Evolutionary conservation across 2,888 invertebrate species (phyloP).

Genomic region (Xanthorhoe designata): DNA sequence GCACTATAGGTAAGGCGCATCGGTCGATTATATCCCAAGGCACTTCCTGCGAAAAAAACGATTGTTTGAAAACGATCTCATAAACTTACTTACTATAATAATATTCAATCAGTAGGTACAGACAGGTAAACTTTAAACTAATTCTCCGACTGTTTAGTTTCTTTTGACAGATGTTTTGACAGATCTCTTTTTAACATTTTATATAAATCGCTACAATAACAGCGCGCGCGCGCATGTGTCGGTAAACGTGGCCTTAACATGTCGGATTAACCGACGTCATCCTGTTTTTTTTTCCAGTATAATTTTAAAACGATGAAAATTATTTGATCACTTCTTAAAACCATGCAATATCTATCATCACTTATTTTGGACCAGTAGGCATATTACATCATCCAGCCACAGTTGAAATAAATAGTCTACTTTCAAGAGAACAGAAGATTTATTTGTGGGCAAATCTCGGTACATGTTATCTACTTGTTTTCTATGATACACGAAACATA

Average conservation of each 20-base stretch:
- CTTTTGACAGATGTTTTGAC: slow-evolving; percentile 2
- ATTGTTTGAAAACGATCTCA: not conserved
- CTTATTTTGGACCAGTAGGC: slow-evolving; percentile 9
- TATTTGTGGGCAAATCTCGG: not conserved
- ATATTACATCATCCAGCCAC: slow-evolving; percentile 11
- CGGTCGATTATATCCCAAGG: slow-evolving; percentile 91
- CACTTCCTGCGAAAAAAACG: slow-evolving; percentile 80
- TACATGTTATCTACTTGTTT: too few relatives aligned
- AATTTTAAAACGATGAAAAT: slow-evolving; percentile 16
- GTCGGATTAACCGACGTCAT: slow-evolving; percentile 3
- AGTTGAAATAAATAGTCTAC: slow-evolving; percentile 8
- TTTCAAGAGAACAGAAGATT: not conserved
- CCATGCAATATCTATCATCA: slow-evolving; percentile 17
- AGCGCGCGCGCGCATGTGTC: not conserved
- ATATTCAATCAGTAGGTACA: not conserved
- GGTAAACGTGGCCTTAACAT: not conserved
- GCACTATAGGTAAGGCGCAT: slow-evolving; percentile 90
- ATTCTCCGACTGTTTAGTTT: not conserved
- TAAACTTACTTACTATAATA: too few relatives aligned
- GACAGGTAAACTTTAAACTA: not conserved
- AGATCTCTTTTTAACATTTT: not conserved
- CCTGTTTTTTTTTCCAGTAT: slow-evolving; percentile 4
- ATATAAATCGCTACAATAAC: not conserved
- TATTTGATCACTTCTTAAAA: slow-evolving; percentile 9
- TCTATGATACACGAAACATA: too few relatives aligned